Conservation (phyloP, 2,797 vertebrate species). For the Lagothrix lagotricha region DNA sequence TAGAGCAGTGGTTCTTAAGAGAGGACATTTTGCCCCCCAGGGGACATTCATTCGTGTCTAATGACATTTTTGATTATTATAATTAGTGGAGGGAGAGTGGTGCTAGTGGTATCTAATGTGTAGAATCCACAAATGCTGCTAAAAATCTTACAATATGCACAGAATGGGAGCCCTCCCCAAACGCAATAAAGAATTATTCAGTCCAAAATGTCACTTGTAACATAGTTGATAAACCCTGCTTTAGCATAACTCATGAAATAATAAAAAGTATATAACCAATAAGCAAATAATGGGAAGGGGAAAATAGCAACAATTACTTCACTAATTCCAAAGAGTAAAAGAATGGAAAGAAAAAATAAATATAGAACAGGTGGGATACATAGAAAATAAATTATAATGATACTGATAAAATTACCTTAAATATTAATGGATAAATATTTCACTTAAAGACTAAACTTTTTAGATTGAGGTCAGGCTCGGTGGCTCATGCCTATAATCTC, state of each 20-base stretch:
- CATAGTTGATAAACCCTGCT: not conserved
- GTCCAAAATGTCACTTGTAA: not conserved
- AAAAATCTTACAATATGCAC: not conserved
- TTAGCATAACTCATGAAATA: not conserved
- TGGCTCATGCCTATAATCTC: not conserved
- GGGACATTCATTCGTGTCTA: not conserved
- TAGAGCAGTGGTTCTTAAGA: not conserved
- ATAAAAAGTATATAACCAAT: not conserved
- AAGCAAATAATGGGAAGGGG: not conserved
- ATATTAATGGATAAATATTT: conserved; percentile 14
- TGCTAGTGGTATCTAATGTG: not conserved
- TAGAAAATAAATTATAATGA: conserved; percentile 20
- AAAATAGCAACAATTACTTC: not conserved
- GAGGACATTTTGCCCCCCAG: not conserved
- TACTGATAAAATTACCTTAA: conserved; percentile 19
- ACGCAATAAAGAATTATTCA: not conserved
- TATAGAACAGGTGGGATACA: not conserved
- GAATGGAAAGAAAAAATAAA: not conserved
- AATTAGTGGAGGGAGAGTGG: not conserved
- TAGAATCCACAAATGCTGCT: not conserved
- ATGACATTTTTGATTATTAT: not conserved
- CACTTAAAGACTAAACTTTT: not conserved
- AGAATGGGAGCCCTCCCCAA: not conserved
- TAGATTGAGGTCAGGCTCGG: not conserved
- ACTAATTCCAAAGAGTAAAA: not conserved